Evolutionary conservation across 2,113 vertebrate genomes (phyloP), one percentile per base, ranked within the genome.

Genomic region (Nestor notabilis): DNA sequence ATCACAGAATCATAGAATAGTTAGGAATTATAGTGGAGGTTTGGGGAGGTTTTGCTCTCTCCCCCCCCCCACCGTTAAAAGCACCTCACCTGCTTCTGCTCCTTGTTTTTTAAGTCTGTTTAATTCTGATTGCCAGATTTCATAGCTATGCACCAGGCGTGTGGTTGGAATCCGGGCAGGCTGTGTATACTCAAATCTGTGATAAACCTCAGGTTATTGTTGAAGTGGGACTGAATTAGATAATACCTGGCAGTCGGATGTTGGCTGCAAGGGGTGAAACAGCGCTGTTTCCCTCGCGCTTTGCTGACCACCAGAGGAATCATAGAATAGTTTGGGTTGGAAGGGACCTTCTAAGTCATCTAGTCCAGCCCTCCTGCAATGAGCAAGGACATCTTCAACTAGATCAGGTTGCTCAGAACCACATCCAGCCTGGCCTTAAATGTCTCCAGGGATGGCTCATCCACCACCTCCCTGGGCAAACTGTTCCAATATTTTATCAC

Each of bases 181-280:
- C 53, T 53, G 25, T 17, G 13, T 37, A 9, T 5, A 41, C n/a
- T 93, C 37, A 20, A 0, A 0, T 46, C 60, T 83, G 20, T 11
- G 33, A 47, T 74, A 86, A 80, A 50, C 29, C 8, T 3, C 17
- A 46, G 60, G n/a, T 53, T 33, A 10, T 53, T 25, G 4, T 35
- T 4, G 6, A 39, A 16, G 43, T 13, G 28, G 69, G 29, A n/a
- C 50, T 35, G 41, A 63, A 29, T 58, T n/a, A n/a, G 49, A 2
- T 19, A 17, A 21, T 27, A 8, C 52, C 41, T 64, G 43, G 28
- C 50, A 35, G 46, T 49, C 0, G 0, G 17, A 7, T 60, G 18
- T 19, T 41, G 56, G 29, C 56, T 69, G 13, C 2, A 1, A 37
- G 46, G 33, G 50, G 13, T 61, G 55, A 41, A 72, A 11, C 29